Conservation (phyloP, 2,888 invertebrate genomes). For the Latrodectus hesperus region DNA sequence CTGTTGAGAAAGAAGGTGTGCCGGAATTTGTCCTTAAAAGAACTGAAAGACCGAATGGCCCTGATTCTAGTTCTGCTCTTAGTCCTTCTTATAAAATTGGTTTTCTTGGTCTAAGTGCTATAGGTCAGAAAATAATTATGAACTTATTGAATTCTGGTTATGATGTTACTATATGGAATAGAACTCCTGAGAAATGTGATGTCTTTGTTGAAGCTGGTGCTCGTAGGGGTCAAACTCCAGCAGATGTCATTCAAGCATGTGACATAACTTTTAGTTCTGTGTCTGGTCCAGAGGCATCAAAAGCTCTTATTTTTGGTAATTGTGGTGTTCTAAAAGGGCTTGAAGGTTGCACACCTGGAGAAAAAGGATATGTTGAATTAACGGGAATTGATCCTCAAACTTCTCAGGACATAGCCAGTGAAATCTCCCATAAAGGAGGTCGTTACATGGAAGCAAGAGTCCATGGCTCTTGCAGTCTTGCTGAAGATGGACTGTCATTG, state of each 20-base stretch:
- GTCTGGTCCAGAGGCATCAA: conserved; percentile 93
- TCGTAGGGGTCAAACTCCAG: conserved; percentile 87
- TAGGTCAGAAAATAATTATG: conserved; percentile 96
- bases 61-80: background rate
- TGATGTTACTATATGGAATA: conserved; percentile 91
- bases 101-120: conserved; percentile 94
- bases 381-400: conserved; percentile 95
- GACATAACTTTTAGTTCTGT: conserved; percentile 98
- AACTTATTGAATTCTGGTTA: conserved; percentile 95
- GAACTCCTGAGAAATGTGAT: conserved; percentile 90
- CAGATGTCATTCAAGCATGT: conserved; percentile 91
- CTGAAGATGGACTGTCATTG: conserved; percentile 88
- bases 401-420: conserved; percentile 90
- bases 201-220: conserved; percentile 92
- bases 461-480: conserved; percentile 91
- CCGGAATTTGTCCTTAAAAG: background rate
- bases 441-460: conserved; percentile 94
- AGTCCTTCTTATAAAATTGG: conserved; percentile 85
- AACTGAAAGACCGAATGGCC: background rate
- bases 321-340: conserved; percentile 92
- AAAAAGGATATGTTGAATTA: conserved; percentile 97
- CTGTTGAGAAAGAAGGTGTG: too few species aligned
- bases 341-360: conserved; percentile 75
- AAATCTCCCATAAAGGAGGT: conserved; percentile 82
- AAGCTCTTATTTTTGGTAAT: conserved; percentile 96